Conservation (phyloP, 2,797 vertebrate species). For the Artibeus jamaicensis region DNA sequence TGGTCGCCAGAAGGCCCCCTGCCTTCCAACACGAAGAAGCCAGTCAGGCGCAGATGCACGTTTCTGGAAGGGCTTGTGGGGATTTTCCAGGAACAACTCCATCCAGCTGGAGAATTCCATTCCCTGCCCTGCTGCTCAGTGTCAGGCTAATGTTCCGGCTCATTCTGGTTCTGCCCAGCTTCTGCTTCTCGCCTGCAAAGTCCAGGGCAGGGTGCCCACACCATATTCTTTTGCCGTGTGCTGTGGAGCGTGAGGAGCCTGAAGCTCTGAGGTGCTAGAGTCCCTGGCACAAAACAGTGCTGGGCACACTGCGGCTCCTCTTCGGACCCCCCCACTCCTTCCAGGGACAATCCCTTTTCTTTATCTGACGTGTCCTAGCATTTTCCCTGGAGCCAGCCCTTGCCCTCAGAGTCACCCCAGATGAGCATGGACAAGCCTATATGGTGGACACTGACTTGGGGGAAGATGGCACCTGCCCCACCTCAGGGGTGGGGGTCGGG, state of each 20-base stretch:
- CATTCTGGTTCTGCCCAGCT: conserved; percentile 58
- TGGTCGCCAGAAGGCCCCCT: background rate
- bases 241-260: background rate
- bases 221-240: background rate
- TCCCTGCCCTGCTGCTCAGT: background rate
- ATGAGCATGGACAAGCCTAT: background rate
- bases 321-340: background rate
- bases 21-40: background rate
- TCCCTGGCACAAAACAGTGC: background rate
- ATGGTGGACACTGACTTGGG: background rate
- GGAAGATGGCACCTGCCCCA: background rate
- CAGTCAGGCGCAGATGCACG: background rate
- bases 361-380: background rate
- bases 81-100: conserved; percentile 68
- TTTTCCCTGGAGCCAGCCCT: background rate
- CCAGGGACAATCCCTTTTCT: background rate
- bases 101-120: conserved; percentile 63
- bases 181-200: background rate
- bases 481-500: background rate
- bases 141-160: background rate
- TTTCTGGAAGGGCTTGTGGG: conserved; percentile 53
- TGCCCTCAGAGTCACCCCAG: background rate
- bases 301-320: background rate
- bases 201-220: background rate
- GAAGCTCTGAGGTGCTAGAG: background rate